These are phyloP conservation scores for Romanogobio albipinnatus DNA, from an alignment of 2,113 vertebrate genomes.

Conservation along the genomic window DNA sequence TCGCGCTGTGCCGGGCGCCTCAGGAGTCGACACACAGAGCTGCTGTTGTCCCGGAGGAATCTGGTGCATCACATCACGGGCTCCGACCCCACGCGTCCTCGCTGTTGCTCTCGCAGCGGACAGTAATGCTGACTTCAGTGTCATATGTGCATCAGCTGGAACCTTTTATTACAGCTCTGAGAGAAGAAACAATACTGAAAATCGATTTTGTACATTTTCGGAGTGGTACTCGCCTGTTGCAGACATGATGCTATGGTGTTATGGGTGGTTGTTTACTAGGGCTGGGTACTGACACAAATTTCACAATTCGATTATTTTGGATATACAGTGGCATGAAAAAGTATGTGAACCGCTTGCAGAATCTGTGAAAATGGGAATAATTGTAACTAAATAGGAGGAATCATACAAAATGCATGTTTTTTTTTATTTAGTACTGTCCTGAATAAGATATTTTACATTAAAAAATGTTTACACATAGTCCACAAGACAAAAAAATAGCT, in stretches of 20 bases:
- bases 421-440: no score
- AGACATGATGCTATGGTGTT: background rate
- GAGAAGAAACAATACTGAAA: background rate
- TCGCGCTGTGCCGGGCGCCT: conserved; percentile 47
- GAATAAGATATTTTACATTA: no score
- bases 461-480: no score
- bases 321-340: no score
- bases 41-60: conserved; percentile 36
- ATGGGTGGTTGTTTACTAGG: background rate
- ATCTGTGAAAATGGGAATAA: no score
- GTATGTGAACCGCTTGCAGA: no score
- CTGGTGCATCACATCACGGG: conserved; percentile 29
- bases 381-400: no score
- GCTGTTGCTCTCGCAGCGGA: background rate
- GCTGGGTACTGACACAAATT: no score
- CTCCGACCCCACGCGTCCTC: background rate
- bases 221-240: background rate
- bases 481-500: no score
- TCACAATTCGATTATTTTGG: no score
- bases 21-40: conserved; percentile 42
- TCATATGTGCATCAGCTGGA: conserved; percentile 28
- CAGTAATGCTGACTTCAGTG: background rate
- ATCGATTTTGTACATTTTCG: background rate
- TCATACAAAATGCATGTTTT: no score
- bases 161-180: background rate